These are phyloP conservation scores for Pterois miles DNA, from an alignment of 2,797 vertebrate genomes.

Conservation along the genomic window DNA sequence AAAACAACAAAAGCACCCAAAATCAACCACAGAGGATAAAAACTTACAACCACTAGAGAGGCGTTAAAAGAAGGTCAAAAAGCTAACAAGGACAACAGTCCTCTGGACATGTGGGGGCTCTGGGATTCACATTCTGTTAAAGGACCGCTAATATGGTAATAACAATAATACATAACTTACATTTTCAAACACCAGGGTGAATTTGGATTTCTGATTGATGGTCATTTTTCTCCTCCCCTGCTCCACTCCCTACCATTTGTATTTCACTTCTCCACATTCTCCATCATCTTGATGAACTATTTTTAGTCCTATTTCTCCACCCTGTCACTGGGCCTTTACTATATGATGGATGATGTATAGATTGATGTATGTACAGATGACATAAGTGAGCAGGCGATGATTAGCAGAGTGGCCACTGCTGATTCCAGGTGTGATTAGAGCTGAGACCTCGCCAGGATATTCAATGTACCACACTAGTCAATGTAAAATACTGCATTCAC, in stretches of 20 bases:
- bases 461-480: neutral
- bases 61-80: conserved; percentile 27
- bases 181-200: neutral
- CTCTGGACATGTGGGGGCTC: neutral
- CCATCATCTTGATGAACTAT: conserved; percentile 16
- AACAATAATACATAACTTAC: neutral
- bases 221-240: neutral
- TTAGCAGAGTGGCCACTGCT: neutral
- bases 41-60: conserved; percentile 26
- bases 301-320: conserved; percentile 4
- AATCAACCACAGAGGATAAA: conserved; percentile 52
- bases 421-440: conserved; percentile 25
- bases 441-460: neutral
- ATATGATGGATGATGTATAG: no score
- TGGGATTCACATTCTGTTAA: neutral
- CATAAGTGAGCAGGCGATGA: neutral
- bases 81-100: conserved; percentile 6
- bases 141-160: neutral
- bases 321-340: neutral
- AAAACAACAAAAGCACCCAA: conserved; percentile 65
- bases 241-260: neutral
- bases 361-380: no score
- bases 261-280: conserved; percentile 11
- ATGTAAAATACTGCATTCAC: neutral
- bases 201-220: neutral